These are phyloP conservation scores for Melanotaenia maccullochi DNA, from an alignment of 2,797 vertebrate genomes.

Conservation along the genomic window DNA sequence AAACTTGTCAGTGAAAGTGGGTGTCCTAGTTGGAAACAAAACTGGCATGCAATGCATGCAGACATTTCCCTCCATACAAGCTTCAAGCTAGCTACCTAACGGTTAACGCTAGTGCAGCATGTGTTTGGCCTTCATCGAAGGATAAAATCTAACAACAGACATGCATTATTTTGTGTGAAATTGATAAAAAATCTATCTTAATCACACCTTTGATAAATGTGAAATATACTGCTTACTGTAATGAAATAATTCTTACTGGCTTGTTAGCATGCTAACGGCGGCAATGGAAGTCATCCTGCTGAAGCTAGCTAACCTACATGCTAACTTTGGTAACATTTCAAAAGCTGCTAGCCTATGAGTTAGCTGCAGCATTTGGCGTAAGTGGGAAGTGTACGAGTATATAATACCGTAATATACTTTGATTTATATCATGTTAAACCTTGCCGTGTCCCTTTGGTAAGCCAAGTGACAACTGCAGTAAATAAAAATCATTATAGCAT, in stretches of 20 bases:
- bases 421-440: rapidly evolving
- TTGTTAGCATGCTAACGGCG: constrained; percentile 62
- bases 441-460: rapidly evolving
- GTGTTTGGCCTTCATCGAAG: background rate
- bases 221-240: background rate
- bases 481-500: constrained; percentile 31
- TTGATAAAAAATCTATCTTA: rapidly evolving
- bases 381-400: background rate
- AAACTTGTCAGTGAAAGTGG: constrained; percentile 52
- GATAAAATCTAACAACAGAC: rapidly evolving
- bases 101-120: background rate
- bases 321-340: constrained; percentile 25
- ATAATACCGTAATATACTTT: background rate
- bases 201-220: background rate
- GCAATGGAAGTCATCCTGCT: background rate
- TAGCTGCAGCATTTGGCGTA: constrained; percentile 20
- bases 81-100: constrained; percentile 83
- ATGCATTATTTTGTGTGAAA: background rate
- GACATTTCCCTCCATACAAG: constrained; percentile 84
- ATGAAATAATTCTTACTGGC: constrained; percentile 26
- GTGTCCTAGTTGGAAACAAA: constrained; percentile 49
- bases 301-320: constrained; percentile 27
- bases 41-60: constrained; percentile 57
- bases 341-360: background rate
- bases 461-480: too few species aligned